These are phyloP conservation scores for Tragulus kanchil DNA, from an alignment of 2,113 vertebrate species.

Conservation along the genomic window DNA sequence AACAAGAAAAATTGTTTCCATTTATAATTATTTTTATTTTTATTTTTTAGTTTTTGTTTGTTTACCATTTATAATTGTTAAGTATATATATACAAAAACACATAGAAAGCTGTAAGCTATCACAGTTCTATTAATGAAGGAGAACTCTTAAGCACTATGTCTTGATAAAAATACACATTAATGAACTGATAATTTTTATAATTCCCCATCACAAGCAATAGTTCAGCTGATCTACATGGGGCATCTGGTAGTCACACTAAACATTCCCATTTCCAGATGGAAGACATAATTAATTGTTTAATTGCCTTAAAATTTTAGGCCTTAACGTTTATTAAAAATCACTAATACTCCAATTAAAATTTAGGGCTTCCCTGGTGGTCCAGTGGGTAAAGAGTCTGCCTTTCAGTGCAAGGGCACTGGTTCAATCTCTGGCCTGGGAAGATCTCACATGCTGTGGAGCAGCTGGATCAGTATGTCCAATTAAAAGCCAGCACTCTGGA, in stretches of 20 bases:
- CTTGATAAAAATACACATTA: constrained; percentile 35
- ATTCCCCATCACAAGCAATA: neutral
- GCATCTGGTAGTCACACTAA: neutral
- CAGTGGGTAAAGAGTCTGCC: too few species aligned
- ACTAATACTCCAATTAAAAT: neutral
- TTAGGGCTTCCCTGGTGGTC: too few species aligned
- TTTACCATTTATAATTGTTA: constrained; percentile 39
- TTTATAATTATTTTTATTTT: neutral
- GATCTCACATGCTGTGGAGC: too few species aligned
- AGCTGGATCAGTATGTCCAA: too few species aligned
- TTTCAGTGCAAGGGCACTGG: too few species aligned
- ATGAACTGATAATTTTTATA: constrained; percentile 46
- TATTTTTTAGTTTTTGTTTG: too few species aligned
- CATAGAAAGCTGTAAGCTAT: neutral
- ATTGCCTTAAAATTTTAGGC: constrained; percentile 23
- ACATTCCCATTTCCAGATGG: constrained; percentile 29
- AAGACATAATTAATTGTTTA: constrained; percentile 39
- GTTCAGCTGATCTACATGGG: neutral
- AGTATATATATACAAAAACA: neutral
- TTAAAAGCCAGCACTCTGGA: too few species aligned
- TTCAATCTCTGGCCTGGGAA: too few species aligned
- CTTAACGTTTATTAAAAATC: neutral
- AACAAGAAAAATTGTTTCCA: constrained; percentile 1
- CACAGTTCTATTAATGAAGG: constrained; percentile 7
- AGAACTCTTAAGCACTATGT: neutral